These are phyloP conservation scores for Leucophenga varia DNA, from an alignment of 1,140 invertebrate genomes.

Conservation along the genomic window DNA sequence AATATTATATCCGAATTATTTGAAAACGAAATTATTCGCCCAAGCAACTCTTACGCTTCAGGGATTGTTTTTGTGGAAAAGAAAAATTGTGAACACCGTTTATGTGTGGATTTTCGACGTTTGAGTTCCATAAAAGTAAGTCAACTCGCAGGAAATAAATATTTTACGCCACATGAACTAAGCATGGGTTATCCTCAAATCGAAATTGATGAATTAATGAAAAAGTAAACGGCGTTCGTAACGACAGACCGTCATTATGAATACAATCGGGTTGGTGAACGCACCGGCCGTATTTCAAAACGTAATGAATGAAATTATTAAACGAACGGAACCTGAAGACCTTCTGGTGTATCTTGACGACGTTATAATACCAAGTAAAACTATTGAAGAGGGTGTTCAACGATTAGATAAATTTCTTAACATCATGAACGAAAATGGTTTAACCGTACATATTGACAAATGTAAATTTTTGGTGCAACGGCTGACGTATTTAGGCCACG, in stretches of 20 bases:
- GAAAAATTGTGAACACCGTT: conserved; percentile 22
- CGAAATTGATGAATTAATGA: conserved; percentile 37
- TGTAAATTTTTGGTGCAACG: conserved; percentile 33
- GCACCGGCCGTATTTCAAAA: conserved; percentile 55
- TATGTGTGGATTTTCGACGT: conserved; percentile 23
- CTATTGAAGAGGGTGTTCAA: conserved; percentile 19
- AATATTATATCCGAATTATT: conserved; percentile 23
- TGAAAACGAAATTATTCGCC: conserved; percentile 19
- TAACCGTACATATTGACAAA: conserved; percentile 12
- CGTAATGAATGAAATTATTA: conserved; percentile 35
- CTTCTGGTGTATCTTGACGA: conserved; percentile 30
- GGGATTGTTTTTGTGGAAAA: conserved; percentile 32
- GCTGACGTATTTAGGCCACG: conserved; percentile 14
- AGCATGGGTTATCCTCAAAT: conserved; percentile 59
- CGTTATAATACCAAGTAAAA: conserved; percentile 21
- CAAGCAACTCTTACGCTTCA: conserved; percentile 28
- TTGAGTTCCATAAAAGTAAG: conserved; percentile 51
- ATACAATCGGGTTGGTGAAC: conserved; percentile 29
- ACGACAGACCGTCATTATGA: conserved; percentile 35
- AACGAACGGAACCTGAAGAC: conserved; percentile 1
- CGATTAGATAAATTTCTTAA: conserved; percentile 12
- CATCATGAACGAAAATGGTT: conserved; percentile 28
- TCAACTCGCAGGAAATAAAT: conserved; percentile 44
- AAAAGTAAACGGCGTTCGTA: conserved; percentile 56
- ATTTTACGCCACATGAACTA: conserved; percentile 57